Evolutionary conservation across 2,888 invertebrate genomes (phyloP).

Genomic region (Adela reaumurella): DNA sequence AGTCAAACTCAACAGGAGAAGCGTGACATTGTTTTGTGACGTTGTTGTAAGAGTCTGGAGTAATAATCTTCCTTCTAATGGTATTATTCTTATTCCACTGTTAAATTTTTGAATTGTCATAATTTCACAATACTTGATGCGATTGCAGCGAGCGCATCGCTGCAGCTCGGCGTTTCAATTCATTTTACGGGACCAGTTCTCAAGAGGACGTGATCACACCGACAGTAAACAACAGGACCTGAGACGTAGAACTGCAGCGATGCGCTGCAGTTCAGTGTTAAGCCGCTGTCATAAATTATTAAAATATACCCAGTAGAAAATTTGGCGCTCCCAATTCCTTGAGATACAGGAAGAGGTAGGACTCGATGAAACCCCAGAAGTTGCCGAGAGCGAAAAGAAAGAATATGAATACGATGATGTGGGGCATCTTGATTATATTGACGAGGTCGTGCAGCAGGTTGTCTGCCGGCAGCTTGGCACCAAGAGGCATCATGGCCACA

Average conservation of each 20-base stretch:
- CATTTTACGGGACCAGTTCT: too few species aligned
- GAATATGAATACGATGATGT: slow-evolving; percentile 75
- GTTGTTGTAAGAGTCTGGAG: too few species aligned
- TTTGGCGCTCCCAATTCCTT: slow-evolving; percentile 81
- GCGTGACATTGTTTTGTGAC: too few species aligned
- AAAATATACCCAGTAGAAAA: slow-evolving; percentile 73
- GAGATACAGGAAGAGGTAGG: slow-evolving; percentile 81
- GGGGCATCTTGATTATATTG: slow-evolving; percentile 72
- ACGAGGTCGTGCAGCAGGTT: slow-evolving; percentile 72
- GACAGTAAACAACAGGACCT: too few species aligned
- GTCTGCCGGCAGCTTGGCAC: slow-evolving; percentile 73
- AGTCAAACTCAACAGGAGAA: background rate
- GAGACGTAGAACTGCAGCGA: too few species aligned
- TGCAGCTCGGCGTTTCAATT: too few species aligned
- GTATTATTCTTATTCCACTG: too few species aligned
- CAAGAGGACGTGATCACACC: too few species aligned
- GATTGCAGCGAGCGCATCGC: too few species aligned
- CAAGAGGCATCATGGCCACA: slow-evolving; percentile 74
- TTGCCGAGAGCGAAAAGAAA: slow-evolving; percentile 81
- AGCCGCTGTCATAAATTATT: slow-evolving; percentile 10
- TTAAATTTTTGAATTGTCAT: too few species aligned
- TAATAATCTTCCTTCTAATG: too few species aligned
- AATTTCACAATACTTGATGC: too few species aligned
- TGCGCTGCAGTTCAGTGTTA: background rate
- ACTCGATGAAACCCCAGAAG: slow-evolving; percentile 87